A percentile compares a stretch with the other conserved stretches of the same genome.
Evolutionary conservation across 2,888 invertebrate species (phyloP).

Genomic region (Drosophila gaucha): DNA sequence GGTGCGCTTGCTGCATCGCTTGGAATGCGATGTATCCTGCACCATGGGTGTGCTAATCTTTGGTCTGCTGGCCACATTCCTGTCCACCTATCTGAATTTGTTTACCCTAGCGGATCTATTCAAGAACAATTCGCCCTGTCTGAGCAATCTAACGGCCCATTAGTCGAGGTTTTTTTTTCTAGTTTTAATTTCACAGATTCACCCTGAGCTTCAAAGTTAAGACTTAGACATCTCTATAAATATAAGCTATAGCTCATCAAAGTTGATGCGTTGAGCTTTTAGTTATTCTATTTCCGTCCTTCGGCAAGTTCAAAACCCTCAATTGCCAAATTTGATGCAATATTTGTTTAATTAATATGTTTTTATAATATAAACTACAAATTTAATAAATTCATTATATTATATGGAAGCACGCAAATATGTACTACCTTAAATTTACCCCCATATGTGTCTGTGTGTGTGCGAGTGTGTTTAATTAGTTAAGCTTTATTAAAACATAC

Average conservation of each 20-base stretch:
- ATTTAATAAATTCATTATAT: slow-evolving; percentile 64
- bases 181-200: no score
- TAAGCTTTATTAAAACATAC: slow-evolving; percentile 78
- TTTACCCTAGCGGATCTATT: slow-evolving; percentile 88
- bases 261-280: slow-evolving; percentile 17
- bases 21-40: slow-evolving; percentile 85
- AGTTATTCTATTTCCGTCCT: slow-evolving; percentile 51
- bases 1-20: slow-evolving; percentile 63
- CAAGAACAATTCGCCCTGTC: slow-evolving; percentile 90
- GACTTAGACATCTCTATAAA: slow-evolving; percentile 22
- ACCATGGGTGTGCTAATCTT: slow-evolving; percentile 87
- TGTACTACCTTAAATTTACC: slow-evolving; percentile 18
- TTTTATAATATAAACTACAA: slow-evolving; percentile 66
- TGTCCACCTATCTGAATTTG: slow-evolving; percentile 90
- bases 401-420: slow-evolving; percentile 45
- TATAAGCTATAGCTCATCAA: slow-evolving; percentile 36
- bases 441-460: slow-evolving; percentile 2
- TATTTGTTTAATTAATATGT: slow-evolving; percentile 56
- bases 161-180: slow-evolving; percentile 11
- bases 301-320: slow-evolving; percentile 67
- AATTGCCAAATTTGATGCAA: slow-evolving; percentile 49
- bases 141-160: slow-evolving; percentile 86
- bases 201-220: slow-evolving; percentile 23
- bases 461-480: slow-evolving; percentile 64
- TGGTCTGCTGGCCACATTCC: slow-evolving; percentile 88